These are phyloP conservation scores for Erynnis tages DNA, from an alignment of 2,888 invertebrate genomes.

Conservation along the genomic window DNA sequence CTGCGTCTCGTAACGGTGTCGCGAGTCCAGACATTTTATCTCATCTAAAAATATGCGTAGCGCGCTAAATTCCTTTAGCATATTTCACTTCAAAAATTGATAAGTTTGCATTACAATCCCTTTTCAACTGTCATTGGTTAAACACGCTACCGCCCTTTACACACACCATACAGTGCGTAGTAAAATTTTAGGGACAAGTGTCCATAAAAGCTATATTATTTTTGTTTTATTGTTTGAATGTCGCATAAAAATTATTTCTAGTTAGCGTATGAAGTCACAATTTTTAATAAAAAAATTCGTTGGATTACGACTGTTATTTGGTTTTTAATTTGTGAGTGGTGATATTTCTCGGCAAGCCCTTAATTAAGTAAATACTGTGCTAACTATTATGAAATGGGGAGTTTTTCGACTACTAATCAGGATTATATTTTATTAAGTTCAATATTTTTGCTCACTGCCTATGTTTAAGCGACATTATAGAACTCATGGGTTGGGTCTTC, in stretches of 20 bases:
- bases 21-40: too few relatives aligned
- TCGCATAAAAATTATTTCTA: conserved; percentile 54
- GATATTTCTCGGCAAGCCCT: conserved; percentile 19
- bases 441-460: too few relatives aligned
- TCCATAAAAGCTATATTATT: conserved; percentile 64
- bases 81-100: too few relatives aligned
- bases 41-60: too few relatives aligned
- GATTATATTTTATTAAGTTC: background rate
- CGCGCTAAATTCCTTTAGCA: too few relatives aligned
- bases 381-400: conserved; percentile 5
- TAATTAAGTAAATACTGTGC: conserved; percentile 17
- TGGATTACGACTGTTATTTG: conserved; percentile 10
- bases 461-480: too few relatives aligned
- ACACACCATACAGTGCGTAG: conserved; percentile 42
- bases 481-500: too few relatives aligned
- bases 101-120: too few relatives aligned
- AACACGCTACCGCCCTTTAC: conserved; percentile 11
- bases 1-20: too few relatives aligned
- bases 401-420: background rate
- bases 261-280: conserved; percentile 42
- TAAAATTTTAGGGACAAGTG: conserved; percentile 66
- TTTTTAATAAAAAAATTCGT: conserved; percentile 21
- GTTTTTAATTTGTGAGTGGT: conserved; percentile 26
- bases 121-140: too few relatives aligned
- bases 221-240: conserved; percentile 65